A percentile compares a stretch with the other conserved stretches of the same genome.
Evolutionary conservation across 2,113 vertebrate genomes (phyloP).

Genomic region (Porphyrio hochstetteri): DNA sequence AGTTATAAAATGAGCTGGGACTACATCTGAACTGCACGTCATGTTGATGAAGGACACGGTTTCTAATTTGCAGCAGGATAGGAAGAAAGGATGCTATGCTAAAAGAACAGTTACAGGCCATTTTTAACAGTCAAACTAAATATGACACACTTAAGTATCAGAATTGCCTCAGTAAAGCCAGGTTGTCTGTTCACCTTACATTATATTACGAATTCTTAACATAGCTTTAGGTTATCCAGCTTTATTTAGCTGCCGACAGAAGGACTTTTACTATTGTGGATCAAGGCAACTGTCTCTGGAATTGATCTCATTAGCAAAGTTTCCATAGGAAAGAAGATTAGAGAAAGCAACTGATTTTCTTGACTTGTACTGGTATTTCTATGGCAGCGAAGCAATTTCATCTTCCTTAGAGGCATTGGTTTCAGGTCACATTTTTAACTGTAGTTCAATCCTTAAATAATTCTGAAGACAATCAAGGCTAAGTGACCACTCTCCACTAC

Average conservation of each 20-base stretch:
- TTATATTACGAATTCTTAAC: slow-evolving; percentile 3
- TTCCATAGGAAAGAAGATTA: slow-evolving; percentile 67
- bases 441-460: slow-evolving; percentile 36
- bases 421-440: slow-evolving; percentile 64
- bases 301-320: slow-evolving; percentile 73
- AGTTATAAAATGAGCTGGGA: neutral
- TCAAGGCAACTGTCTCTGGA: slow-evolving; percentile 65
- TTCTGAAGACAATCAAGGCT: slow-evolving; percentile 43
- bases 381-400: slow-evolving; percentile 8
- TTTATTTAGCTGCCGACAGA: slow-evolving; percentile 69
- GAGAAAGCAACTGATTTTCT: slow-evolving; percentile 57
- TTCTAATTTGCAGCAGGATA: neutral
- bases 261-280: slow-evolving; percentile 59
- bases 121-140: slow-evolving; percentile 62
- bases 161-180: slow-evolving; percentile 42
- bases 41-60: neutral
- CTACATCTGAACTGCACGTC: neutral
- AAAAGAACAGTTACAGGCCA: slow-evolving; percentile 62
- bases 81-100: neutral
- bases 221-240: slow-evolving; percentile 54
- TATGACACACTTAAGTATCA: slow-evolving; percentile 18
- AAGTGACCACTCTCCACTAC: slow-evolving; percentile 7
- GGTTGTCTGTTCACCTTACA: slow-evolving; percentile 69
- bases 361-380: slow-evolving; percentile 61
- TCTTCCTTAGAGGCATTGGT: slow-evolving; percentile 60